Percentiles rank a stretch among this genome's conserved stretches.
Evolutionary conservation across 2,113 vertebrate genomes (phyloP).

Genomic region (Gymnobelideus leadbeateri): DNA sequence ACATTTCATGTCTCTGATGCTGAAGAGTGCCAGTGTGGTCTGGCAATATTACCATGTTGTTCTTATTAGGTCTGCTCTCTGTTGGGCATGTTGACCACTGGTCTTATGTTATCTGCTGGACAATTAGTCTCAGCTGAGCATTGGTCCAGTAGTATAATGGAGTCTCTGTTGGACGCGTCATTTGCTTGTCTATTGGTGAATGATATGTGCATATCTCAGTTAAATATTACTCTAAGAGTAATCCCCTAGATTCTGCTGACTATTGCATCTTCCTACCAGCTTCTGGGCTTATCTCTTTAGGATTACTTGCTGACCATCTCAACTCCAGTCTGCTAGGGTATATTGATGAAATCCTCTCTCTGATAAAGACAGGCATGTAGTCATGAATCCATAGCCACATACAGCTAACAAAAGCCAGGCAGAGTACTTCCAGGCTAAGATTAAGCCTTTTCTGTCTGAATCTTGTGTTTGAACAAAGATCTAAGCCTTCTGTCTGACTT

Average conservation of each 20-base stretch:
- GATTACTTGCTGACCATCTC: background rate
- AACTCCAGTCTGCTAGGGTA: background rate
- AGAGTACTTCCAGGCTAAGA: background rate
- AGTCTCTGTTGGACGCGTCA: background rate
- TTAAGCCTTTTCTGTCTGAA: background rate
- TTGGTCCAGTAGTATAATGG: background rate
- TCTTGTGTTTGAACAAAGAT: background rate
- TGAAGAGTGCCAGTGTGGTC: background rate
- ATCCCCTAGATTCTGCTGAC: background rate
- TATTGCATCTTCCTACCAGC: background rate
- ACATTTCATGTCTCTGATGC: background rate
- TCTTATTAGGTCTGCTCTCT: background rate
- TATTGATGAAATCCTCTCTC: too few relatives aligned
- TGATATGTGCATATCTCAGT: background rate
- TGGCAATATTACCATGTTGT: background rate
- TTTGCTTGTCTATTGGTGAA: background rate
- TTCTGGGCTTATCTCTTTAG: background rate
- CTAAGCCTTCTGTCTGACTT: background rate
- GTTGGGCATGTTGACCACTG: background rate
- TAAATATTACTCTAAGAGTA: background rate
- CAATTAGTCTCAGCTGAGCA: background rate
- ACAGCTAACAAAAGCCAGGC: too few relatives aligned
- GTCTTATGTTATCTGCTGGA: background rate
- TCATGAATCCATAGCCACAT: too few relatives aligned
- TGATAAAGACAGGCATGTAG: too few relatives aligned